Evolutionary conservation across 2,888 invertebrate genomes (phyloP), one percentile per base, ranked within the genome.

Genomic region (Agrotis segetum): DNA sequence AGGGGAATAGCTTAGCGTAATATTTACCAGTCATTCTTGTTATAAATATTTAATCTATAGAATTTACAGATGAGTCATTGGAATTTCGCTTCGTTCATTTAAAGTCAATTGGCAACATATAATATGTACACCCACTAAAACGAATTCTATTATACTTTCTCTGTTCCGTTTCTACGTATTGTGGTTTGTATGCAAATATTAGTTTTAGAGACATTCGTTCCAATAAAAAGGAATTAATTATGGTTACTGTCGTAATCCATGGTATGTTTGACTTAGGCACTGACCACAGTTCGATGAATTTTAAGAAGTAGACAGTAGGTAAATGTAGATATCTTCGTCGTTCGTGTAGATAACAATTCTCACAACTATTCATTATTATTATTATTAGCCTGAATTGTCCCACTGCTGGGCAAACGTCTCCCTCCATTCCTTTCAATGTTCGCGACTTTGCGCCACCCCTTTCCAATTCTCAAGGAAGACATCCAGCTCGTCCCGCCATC

Each of bases 131-230:
- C 49, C 56, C 52, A 79, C 79, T 17, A 56, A 62, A 34, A 46
- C 19, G 34, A 64, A 70, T 29, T 56, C 53, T 73, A 61, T 50
- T 55, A 59, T 49, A 63, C 79, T 78, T 75, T 75, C 74, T 78
- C 74, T 24, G 52, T 63, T 59, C 56, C 44, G 19, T 71, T 60
- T 74, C 3, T 24, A 56, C n/a, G 16, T 17, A 69, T 49, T 59
- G 49, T 59, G 14, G 24, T 72, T 53, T 78, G 63, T 71, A 78
- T 63, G 78, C 52, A 77, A 78, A 74, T 74, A 58, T 61, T 52
- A 19, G 16, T 24, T 58, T 59, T 46, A 40, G 58, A n/a, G 53
- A 60, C 24, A 64, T 24, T 24, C 24, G 16, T 67, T 67, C 6
- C n/a, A n/a, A 47, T 66, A 69, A 34, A 49, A 59, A 47, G 4